Base-by-base conservation (phyloP, 2,888 invertebrate species). In the Ophonus ardosiacus region DNA sequence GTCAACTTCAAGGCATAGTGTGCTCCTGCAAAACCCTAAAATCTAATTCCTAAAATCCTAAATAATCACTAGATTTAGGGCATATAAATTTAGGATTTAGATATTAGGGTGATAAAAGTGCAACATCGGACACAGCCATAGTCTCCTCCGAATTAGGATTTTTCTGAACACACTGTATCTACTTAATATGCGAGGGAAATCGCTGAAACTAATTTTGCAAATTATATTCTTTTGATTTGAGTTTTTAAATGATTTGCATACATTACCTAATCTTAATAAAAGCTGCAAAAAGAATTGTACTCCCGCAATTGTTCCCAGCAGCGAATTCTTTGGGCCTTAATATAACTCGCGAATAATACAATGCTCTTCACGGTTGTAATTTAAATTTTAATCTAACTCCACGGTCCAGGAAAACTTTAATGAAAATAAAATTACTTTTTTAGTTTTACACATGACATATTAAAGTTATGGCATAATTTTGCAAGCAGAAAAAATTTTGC, bases 401-500 rank as follows among this genome's bases (percentile, higher is more conserved):
- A 24, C 31, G 24, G 6, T 15, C 17, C 13, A 40, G 74, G 4
- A 51, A 81, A 81, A 79, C 65, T 65, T 63, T 40, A 81, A 81
- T 81, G 81, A 61, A 81, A 81, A 81, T 81, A 81, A 61, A 81
- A 81, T 81, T 63, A 65, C 21, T 17, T 31, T 68, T 24, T 38
- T 68, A 17, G 68, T 68, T 68, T 61, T 18, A n/a, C 18, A 61
- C 17, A 21, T 18, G 61, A 61, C 17, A 61, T 17, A 61, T 15
- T 71, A 38, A 38, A 13, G 10, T 38, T 13, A 13, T 71, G n/a
- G 10, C 71, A 71, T 51, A 31, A 31, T 31, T 31, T 31, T 51
- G 1, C 43, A 13, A 10, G 43, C 43, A 13, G 8, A 51, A 51
- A 51, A 43, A 13, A 51, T 5, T 51, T 13, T 13, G 13, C 43